Conservation (phyloP, 2,797 vertebrate genomes). For the Eidolon dupreanum region DNA sequence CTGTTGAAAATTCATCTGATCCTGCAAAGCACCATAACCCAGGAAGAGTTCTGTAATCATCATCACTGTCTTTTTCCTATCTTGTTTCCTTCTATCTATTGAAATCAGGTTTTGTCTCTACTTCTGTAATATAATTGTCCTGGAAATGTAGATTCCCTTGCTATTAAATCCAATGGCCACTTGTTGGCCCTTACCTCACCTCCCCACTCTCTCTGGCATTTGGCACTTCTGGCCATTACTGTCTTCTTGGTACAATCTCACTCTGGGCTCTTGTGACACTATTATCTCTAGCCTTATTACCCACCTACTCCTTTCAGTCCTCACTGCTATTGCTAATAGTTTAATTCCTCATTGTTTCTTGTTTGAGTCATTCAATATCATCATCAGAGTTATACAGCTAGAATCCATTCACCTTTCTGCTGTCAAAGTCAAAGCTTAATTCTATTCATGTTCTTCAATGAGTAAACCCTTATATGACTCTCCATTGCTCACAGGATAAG, state of each 20-base stretch:
- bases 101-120: neutral
- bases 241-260: neutral
- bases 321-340: neutral
- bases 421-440: neutral
- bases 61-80: neutral
- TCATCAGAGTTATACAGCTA: neutral
- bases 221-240: neutral
- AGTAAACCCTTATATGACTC: slow-evolving; percentile 11
- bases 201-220: neutral
- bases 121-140: neutral
- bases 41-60: neutral
- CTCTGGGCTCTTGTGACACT: neutral
- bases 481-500: neutral
- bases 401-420: neutral
- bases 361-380: neutral
- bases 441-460: neutral
- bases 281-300: neutral
- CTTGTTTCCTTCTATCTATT: neutral
- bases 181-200: neutral
- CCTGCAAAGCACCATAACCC: neutral
- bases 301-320: neutral
- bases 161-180: neutral
- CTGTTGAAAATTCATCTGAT: neutral
- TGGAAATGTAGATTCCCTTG: neutral
- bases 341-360: neutral